Base-by-base conservation (phyloP, 2,113 vertebrate genomes). In the Megaptera novaeangliae region DNA sequence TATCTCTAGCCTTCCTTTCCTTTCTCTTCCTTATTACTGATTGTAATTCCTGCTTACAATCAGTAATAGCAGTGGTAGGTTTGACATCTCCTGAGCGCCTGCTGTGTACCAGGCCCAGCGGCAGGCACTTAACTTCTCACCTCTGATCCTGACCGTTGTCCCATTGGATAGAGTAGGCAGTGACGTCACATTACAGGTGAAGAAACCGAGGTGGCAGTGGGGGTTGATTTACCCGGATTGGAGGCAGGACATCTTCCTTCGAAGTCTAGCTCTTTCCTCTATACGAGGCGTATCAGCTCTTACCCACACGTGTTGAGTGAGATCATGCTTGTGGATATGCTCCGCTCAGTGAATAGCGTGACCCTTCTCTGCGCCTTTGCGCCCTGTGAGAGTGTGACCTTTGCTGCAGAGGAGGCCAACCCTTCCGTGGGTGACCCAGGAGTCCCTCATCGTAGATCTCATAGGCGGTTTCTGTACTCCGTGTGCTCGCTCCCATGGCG, bases 151-250 rank as follows among this genome's bases (percentile, higher is more conserved):
- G 27, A 49, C 3, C 1, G 0, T 88, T 25, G 14, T 44, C 44
- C 20, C 8, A 0, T 10, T 10, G 41, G 72, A 8, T 8, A 5
- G 44, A 29, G 8, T 8, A 29, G 12, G 14, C 21, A 6, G 27
- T 71, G 86, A 59, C 25, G 13, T 80, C 15, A 15, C 63, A 64
- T 80, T 41, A 46, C n/a, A 61, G 49, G 31, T 44, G 39, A 61
- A 63, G 90, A 78, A 9, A 15, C 72, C 23, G 57, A 72, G 71
- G 41, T 14, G 8, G 34, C 25, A 3, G 39, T 7, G 3, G 55
- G n/a, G n/a, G 2, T 64, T 18, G 63, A 71, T 85, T 59, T 91
- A 49, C 69, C 17, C 52, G 64, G 15, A 23, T 36, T 7, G 63
- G 66, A 88, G 71, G 59, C 57, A 46, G 36, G 17, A 6, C n/a